These are phyloP conservation scores for Sciurus niger DNA, from an alignment of 2,113 vertebrate species.

Conservation along the genomic window DNA sequence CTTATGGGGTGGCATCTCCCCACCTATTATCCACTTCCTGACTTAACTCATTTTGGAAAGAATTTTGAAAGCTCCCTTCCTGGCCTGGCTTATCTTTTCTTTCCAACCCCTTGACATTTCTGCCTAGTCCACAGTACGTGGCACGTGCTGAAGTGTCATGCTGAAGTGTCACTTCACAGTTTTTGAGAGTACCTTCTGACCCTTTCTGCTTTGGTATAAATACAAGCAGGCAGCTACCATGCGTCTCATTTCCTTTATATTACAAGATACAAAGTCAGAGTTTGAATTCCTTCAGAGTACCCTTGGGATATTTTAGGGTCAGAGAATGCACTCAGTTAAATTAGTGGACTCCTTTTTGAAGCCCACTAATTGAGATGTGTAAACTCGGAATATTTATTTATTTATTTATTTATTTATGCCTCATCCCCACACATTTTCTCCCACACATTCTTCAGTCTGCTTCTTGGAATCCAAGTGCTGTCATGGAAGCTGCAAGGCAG, in stretches of 20 bases:
- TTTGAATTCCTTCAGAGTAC: too few relatives aligned
- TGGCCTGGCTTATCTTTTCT: background rate
- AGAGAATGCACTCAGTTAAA: background rate
- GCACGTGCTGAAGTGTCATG: background rate
- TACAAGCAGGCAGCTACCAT: background rate
- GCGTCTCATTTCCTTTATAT: rapidly evolving
- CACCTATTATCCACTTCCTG: background rate
- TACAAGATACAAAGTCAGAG: background rate
- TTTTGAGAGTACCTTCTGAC: background rate
- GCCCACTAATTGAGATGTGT: background rate
- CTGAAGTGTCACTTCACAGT: background rate
- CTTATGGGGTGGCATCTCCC: background rate
- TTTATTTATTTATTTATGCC: slow-evolving; percentile 72
- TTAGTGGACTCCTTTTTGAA: slow-evolving; percentile 16
- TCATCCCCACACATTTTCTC: background rate
- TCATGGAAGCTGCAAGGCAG: slow-evolving; percentile 57
- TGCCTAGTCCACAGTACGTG: background rate
- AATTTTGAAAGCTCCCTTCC: background rate
- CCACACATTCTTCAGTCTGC: background rate
- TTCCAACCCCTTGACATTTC: background rate
- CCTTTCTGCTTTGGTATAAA: rapidly evolving
- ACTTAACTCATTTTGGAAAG: background rate
- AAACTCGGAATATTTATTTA: slow-evolving; percentile 63
- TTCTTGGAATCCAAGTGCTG: background rate
- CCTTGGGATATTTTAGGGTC: background rate